phyloP scores from a whole-genome alignment of 2,888 invertebrate genomes.

The Flabesymbios commensalis region DNA sequence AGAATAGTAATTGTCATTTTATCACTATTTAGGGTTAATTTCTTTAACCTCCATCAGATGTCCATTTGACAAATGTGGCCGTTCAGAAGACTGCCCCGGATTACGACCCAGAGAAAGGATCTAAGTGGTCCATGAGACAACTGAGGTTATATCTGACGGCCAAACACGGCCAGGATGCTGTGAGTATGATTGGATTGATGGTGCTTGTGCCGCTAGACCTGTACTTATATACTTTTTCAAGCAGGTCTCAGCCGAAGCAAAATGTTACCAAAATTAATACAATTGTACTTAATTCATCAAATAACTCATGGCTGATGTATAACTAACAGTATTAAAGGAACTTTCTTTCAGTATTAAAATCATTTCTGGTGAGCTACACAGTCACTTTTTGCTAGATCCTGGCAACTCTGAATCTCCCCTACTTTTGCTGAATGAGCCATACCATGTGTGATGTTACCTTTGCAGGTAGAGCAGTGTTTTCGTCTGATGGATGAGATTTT shows the following conservation, averaged over 20 bases:
- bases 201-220: slow-evolving; percentile 24
- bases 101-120: slow-evolving; percentile 66
- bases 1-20: no score
- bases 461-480: slow-evolving; percentile 53
- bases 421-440: no score
- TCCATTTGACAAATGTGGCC: slow-evolving; percentile 68
- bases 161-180: slow-evolving; percentile 65
- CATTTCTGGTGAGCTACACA: neutral
- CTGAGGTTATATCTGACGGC: slow-evolving; percentile 66
- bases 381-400: no score
- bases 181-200: slow-evolving; percentile 44
- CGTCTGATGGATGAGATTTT: slow-evolving; percentile 66
- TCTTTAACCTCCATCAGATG: slow-evolving; percentile 42
- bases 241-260: neutral
- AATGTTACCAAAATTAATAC: neutral
- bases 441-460: no score
- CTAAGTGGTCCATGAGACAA: slow-evolving; percentile 67
- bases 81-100: slow-evolving; percentile 66
- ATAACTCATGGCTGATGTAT: neutral
- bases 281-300: neutral
- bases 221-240: no score
- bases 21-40: neutral
- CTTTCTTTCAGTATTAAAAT: neutral
- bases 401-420: no score
- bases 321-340: neutral